phyloP scores from a whole-genome alignment of 2,888 invertebrate genomes.

The Agonopterix subpropinquella region DNA sequence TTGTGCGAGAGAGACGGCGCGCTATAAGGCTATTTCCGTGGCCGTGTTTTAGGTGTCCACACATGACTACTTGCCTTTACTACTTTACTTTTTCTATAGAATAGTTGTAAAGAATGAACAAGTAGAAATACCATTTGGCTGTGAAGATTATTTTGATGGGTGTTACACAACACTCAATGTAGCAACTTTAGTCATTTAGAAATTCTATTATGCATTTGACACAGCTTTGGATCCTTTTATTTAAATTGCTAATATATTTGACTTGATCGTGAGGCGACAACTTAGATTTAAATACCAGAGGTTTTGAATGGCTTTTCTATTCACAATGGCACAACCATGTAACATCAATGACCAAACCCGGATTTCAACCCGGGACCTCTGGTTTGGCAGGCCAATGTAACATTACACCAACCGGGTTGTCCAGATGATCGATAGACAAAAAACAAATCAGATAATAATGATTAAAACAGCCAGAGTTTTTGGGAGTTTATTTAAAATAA shows the following conservation, averaged over 20 bases:
- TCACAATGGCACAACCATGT: too few relatives aligned
- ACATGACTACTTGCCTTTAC: constrained; percentile 39
- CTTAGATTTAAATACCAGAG: neutral
- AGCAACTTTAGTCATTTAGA: constrained; percentile 11
- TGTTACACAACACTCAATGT: constrained; percentile 10
- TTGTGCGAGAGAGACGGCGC: constrained; percentile 47
- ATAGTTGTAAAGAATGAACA: neutral
- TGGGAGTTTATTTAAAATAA: too few relatives aligned
- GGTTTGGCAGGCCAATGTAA: too few relatives aligned
- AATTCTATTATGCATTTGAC: constrained; percentile 13
- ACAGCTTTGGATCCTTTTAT: constrained; percentile 13
- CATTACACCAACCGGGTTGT: too few relatives aligned
- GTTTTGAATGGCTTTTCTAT: too few relatives aligned
- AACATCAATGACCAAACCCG: too few relatives aligned
- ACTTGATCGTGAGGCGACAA: too few relatives aligned
- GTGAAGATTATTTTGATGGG: too few relatives aligned
- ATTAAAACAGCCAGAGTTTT: too few relatives aligned
- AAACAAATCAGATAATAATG: too few relatives aligned
- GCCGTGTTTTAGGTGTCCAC: constrained; percentile 30
- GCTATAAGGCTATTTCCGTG: constrained; percentile 44
- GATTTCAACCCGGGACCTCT: too few relatives aligned
- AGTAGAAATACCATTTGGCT: neutral
- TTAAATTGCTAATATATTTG: constrained; percentile 16
- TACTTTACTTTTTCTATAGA: constrained; percentile 24
- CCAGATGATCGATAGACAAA: too few relatives aligned